phyloP scores from a whole-genome alignment of 2,888 invertebrate genomes.

The Drosophila quinaria region DNA sequence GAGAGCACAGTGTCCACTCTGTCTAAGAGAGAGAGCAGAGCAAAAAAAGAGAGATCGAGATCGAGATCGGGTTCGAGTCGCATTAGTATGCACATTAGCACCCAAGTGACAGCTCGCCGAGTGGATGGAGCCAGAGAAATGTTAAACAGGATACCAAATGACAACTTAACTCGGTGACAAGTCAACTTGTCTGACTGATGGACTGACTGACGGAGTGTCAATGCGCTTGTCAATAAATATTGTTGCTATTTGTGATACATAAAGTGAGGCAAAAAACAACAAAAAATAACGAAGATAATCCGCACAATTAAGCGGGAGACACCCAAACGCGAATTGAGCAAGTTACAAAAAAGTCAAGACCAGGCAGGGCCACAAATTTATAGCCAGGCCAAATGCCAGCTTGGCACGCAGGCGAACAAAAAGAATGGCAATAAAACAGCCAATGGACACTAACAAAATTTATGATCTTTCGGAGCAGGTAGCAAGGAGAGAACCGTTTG shows the following conservation, averaged over 20 bases:
- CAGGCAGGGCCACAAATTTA: conserved; percentile 25
- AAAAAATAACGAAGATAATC: conserved; percentile 62
- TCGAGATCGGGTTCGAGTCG: conserved; percentile 6
- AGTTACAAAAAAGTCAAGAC: conserved; percentile 50
- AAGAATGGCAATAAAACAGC: conserved; percentile 51
- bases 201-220: conserved; percentile 69
- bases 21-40: not conserved
- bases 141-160: conserved; percentile 69
- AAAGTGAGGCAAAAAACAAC: conserved; percentile 16
- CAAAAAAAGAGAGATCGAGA: not conserved
- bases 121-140: conserved; percentile 39
- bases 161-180: conserved; percentile 66
- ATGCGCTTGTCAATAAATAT: conserved; percentile 73
- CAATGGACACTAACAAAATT: conserved; percentile 73
- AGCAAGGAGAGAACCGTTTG: conserved; percentile 59
- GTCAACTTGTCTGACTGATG: conserved; percentile 55
- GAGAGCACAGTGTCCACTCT: not conserved
- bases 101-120: conserved; percentile 57
- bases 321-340: conserved; percentile 53
- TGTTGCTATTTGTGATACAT: conserved; percentile 33
- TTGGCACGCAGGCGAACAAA: conserved; percentile 34
- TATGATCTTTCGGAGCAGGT: conserved; percentile 71
- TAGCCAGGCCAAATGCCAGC: conserved; percentile 33
- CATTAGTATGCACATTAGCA: conserved; percentile 67
- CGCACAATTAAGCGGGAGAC: conserved; percentile 72